A percentile compares a stretch with the other conserved stretches of the same genome.
Evolutionary conservation across 2,113 vertebrate species (phyloP).

Genomic region (Leucopternis melanops): DNA sequence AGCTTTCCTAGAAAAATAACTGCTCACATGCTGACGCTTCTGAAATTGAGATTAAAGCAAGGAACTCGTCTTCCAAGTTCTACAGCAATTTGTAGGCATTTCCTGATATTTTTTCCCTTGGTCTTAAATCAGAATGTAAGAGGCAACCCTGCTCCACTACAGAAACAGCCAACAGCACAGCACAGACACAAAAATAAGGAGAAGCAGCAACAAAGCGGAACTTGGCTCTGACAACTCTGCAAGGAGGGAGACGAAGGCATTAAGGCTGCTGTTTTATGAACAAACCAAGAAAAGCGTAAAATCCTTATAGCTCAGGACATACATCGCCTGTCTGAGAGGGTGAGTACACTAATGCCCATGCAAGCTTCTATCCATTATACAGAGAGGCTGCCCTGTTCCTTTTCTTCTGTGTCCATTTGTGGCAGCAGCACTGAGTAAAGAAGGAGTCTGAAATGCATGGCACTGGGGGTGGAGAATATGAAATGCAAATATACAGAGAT

Average conservation of each 20-base stretch:
- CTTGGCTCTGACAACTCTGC: fast-evolving
- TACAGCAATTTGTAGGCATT: background rate
- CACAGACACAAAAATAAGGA: background rate
- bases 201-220: background rate
- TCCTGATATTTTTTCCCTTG: background rate
- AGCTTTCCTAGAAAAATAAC: background rate
- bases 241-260: background rate
- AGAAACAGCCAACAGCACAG: background rate
- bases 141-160: background rate
- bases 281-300: too few relatives aligned
- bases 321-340: background rate
- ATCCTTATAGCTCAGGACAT: too few relatives aligned
- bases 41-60: background rate
- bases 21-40: background rate
- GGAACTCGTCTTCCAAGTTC: background rate
- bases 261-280: background rate
- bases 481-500: background rate
- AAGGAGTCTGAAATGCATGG: background rate
- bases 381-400: background rate
- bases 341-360: background rate
- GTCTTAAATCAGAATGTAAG: background rate
- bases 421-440: background rate
- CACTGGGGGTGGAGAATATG: background rate
- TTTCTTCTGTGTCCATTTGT: background rate
- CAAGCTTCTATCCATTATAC: background rate